These are phyloP conservation scores for Melieria omissa DNA, from an alignment of 2,888 invertebrate genomes.

Conservation along the genomic window DNA sequence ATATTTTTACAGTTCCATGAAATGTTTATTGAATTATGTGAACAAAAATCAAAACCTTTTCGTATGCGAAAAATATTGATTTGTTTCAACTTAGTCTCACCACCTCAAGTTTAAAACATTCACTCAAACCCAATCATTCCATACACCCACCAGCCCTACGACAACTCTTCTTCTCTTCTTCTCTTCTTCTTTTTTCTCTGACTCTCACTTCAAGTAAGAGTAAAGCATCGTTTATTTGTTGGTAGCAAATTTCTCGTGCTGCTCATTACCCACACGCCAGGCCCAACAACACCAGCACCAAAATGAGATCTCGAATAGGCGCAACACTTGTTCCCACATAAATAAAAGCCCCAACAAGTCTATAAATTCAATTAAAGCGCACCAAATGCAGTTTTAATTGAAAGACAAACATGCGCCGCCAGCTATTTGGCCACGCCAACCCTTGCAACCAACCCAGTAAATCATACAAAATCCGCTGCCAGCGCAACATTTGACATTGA, in stretches of 20 bases:
- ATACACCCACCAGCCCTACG: too few relatives aligned
- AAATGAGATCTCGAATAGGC: neutral
- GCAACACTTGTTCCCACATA: conserved; percentile 29
- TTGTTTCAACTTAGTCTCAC: too few relatives aligned
- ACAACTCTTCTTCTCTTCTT: too few relatives aligned
- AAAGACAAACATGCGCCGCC: conserved; percentile 15
- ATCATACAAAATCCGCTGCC: conserved; percentile 15
- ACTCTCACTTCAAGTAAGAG: conserved; percentile 26
- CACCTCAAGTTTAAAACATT: too few relatives aligned
- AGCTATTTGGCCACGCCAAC: neutral
- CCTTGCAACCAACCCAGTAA: conserved; percentile 8
- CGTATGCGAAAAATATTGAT: too few relatives aligned
- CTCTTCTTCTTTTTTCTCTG: too few relatives aligned
- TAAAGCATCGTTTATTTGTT: conserved; percentile 25
- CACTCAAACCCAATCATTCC: too few relatives aligned
- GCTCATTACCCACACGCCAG: neutral
- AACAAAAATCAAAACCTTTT: too few relatives aligned
- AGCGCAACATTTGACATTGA: conserved; percentile 35
- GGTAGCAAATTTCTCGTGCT: conserved; percentile 1
- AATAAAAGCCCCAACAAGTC: conserved; percentile 31
- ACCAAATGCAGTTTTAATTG: conserved; percentile 30
- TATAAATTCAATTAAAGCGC: conserved; percentile 37
- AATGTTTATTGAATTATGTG: too few relatives aligned
- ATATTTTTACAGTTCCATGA: too few relatives aligned
- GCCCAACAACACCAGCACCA: neutral